phyloP scores from a whole-genome alignment of 2,797 vertebrate species.

The Sebastiscus albofasciatus region DNA sequence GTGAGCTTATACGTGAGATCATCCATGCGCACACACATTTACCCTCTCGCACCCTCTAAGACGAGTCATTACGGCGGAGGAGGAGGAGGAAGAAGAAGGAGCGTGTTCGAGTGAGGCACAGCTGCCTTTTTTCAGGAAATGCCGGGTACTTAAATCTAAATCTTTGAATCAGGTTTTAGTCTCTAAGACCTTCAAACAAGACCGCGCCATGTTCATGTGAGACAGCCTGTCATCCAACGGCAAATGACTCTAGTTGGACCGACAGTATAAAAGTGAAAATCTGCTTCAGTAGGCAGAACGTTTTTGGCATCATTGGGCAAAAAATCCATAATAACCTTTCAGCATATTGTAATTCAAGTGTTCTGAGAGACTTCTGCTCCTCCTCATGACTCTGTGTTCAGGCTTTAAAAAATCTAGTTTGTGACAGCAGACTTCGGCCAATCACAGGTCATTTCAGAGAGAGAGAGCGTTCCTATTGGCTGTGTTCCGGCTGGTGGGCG shows the following conservation, averaged over 20 bases:
- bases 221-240: background rate
- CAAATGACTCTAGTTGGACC: background rate
- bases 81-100: conserved; percentile 5
- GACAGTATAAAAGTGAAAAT: background rate
- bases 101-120: background rate
- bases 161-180: conserved; percentile 31
- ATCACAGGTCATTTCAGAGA: too few species aligned
- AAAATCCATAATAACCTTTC: too few species aligned
- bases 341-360: too few species aligned
- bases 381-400: too few species aligned
- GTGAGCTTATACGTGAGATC: conserved; percentile 64
- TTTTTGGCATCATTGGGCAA: too few species aligned
- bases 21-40: conserved; percentile 60
- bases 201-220: background rate
- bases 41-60: conserved; percentile 31
- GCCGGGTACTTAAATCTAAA: conserved; percentile 1
- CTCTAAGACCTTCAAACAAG: background rate
- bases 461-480: too few species aligned
- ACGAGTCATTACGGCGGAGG: conserved; percentile 35
- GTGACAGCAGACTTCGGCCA: rapidly evolving
- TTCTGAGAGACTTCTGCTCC: too few species aligned
- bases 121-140: conserved; percentile 28
- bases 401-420: too few species aligned
- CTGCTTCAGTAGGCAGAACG: too few species aligned
- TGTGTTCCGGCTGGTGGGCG: too few species aligned